Percentiles rank a stretch among this genome's conserved stretches.
Evolutionary conservation across 2,888 invertebrate species (phyloP).

Genomic region (Laspeyria flexula): DNA sequence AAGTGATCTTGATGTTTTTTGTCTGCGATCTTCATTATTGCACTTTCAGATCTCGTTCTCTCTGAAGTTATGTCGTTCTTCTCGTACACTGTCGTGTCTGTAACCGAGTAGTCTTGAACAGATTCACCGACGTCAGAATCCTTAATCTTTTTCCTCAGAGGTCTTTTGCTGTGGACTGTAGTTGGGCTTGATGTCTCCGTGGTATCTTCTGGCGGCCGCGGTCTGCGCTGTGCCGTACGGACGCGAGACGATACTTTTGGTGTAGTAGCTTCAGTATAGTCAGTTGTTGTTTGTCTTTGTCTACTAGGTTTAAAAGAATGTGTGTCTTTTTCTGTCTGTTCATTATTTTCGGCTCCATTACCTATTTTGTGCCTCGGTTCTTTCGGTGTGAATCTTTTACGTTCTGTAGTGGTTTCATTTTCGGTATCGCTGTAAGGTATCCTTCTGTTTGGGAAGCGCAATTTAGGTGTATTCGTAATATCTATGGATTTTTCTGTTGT

Average conservation of each 20-base stretch:
- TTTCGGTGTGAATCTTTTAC: slow-evolving; percentile 83
- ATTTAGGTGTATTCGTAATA: slow-evolving; percentile 67
- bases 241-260: slow-evolving; percentile 75
- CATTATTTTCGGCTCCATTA: slow-evolving; percentile 59
- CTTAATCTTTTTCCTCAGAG: slow-evolving; percentile 70
- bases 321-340: slow-evolving; percentile 67
- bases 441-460: slow-evolving; percentile 82
- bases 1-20: slow-evolving; percentile 76
- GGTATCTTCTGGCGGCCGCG: slow-evolving; percentile 71
- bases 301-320: slow-evolving; percentile 64
- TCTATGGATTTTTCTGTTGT: slow-evolving; percentile 71
- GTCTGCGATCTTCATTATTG: slow-evolving; percentile 86
- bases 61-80: slow-evolving; percentile 76
- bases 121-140: slow-evolving; percentile 75
- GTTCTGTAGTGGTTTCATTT: slow-evolving; percentile 76
- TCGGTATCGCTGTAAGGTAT: slow-evolving; percentile 72
- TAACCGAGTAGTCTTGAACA: slow-evolving; percentile 71
- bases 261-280: slow-evolving; percentile 68
- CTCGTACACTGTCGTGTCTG: slow-evolving; percentile 66
- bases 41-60: slow-evolving; percentile 79
- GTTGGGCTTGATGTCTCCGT: slow-evolving; percentile 63
- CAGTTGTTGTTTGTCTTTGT: slow-evolving; percentile 68
- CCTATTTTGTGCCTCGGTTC: slow-evolving; percentile 73
- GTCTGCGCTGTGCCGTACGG: slow-evolving; percentile 71
- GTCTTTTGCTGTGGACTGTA: slow-evolving; percentile 65